Evolutionary conservation across 1,140 invertebrate genomes (phyloP), one percentile per base, ranked within the genome.

Genomic region (Zaprionus capensis): DNA sequence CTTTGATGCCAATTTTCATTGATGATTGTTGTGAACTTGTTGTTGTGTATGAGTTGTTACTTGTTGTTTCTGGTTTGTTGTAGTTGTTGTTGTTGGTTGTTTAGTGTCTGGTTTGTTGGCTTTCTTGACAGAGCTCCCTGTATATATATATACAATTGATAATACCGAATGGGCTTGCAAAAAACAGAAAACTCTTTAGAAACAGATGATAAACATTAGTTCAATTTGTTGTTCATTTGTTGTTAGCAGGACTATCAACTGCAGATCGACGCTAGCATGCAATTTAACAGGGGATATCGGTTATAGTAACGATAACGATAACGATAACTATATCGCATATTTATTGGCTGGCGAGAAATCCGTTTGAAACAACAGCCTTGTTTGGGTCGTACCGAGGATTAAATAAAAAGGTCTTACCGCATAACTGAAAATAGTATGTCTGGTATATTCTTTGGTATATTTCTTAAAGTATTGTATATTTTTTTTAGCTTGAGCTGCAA

Each of bases 191-290:
- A 84, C 57, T 79, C n/a, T 71, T 68, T 80, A 68, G 71, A 59
- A 81, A 78, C 76, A 81, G 90, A 91, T 91, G 90, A 91, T 91
- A 91, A 91, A 91, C 90, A 91, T 91, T 91, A 85, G 81, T 85
- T 82, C 63, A 65, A 41, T 69, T 78, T 20, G 38, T 57, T 66
- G n/a, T 44, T 65, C 7, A n/a, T 68, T 74, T 69, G 9, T 34
- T 4, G 24, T 38, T 56, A 36, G 41, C 51, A 15, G 51, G 66
- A 49, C 28, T 31, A 5, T 74, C 49, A 17, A n/a, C 57, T 24
- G 24, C 28, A 53, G n/a, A 64, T 58, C 59, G 46, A 46, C 41
- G 41, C 31, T 64, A 38, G 41, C 76, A 78, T 75, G 76, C 66
- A 74, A 44, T 68, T 67, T 53, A 34, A 41, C 34, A 56, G 5